Evolutionary conservation across 2,113 vertebrate genomes (phyloP), one percentile per base, ranked within the genome.

Genomic region (Corydoras sp.): DNA sequence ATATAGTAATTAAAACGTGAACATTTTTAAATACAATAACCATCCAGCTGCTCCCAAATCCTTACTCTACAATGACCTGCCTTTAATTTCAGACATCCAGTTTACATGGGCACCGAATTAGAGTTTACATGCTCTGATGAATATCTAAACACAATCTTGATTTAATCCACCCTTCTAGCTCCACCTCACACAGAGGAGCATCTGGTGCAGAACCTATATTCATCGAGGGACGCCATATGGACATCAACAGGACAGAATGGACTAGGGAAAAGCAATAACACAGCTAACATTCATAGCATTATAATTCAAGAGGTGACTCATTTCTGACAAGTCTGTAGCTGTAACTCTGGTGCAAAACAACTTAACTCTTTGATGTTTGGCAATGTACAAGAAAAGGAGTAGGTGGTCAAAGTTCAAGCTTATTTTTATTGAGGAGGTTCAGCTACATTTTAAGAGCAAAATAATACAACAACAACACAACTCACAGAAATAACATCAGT

Each of bases 161-260:
- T 53, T 53, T 53, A 14, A 14, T 53, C 51, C 51, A 12, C 51
- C 51, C 51, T 11, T 53, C 51, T 14, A 53, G 51, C 51, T 68
- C 58, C 62, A 50, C 59, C 35, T 43, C 35, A 43, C 35, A 43
- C 35, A 43, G 35, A 5, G 35, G 7, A 43, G 35, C 35, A 43
- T 43, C 35, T 43, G 35, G 35, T 63, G 30, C 12, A n/a, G 11
- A 64, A 68, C 51, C 32, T 32, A 58, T 49, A 50, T 30, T 50
- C 35, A 43, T 43, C 35, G 7, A 2, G 35, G 58, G 54, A 49
- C 51, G 55, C 67, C 61, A 59, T 63, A 69, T 69, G 73, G 73
- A 53, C 29, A 59, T n/a, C 53, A 60, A 53, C 73, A 69, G 61
- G 61, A 64, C 50, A 29, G 61, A 43, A 3, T n/a, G 49, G 65